phyloP scores from a whole-genome alignment of 2,888 invertebrate species.

The Eilema depressum region DNA sequence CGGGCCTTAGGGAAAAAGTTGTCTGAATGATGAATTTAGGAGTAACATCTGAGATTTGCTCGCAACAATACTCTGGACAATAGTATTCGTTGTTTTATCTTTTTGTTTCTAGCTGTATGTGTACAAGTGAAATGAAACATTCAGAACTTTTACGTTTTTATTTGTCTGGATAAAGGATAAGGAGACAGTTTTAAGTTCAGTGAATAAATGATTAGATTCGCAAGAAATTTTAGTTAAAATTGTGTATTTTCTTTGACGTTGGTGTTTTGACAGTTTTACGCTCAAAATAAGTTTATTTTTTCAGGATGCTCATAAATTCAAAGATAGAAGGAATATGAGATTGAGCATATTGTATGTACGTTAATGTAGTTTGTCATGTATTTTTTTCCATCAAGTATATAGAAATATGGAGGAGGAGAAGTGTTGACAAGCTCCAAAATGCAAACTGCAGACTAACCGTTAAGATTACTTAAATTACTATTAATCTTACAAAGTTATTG shows the following conservation, averaged over 20 bases:
- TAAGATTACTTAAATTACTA: too few relatives aligned
- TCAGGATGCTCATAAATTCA: too few relatives aligned
- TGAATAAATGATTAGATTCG: neutral
- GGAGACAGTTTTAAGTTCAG: neutral
- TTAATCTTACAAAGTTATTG: too few relatives aligned
- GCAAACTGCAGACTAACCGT: too few relatives aligned
- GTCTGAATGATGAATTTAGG: constrained; percentile 23
- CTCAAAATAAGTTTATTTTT: neutral
- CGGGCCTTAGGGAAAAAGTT: constrained; percentile 13
- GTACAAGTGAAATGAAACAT: constrained; percentile 10
- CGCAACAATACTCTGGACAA: constrained; percentile 26
- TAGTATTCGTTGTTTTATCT: constrained; percentile 15
- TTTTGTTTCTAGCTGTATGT: constrained; percentile 15
- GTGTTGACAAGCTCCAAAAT: too few relatives aligned
- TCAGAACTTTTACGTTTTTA: constrained; percentile 7
- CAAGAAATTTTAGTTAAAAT: neutral
- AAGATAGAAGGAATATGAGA: too few relatives aligned
- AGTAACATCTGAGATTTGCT: constrained; percentile 29
- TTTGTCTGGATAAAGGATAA: neutral
- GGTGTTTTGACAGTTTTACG: neutral
- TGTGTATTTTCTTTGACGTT: neutral
- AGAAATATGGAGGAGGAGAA: too few relatives aligned
- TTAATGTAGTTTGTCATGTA: too few relatives aligned
- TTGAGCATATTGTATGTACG: too few relatives aligned
- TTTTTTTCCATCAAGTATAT: too few relatives aligned